Base-by-base conservation (phyloP, 1,140 invertebrate species). In the Drosophila funebris region DNA sequence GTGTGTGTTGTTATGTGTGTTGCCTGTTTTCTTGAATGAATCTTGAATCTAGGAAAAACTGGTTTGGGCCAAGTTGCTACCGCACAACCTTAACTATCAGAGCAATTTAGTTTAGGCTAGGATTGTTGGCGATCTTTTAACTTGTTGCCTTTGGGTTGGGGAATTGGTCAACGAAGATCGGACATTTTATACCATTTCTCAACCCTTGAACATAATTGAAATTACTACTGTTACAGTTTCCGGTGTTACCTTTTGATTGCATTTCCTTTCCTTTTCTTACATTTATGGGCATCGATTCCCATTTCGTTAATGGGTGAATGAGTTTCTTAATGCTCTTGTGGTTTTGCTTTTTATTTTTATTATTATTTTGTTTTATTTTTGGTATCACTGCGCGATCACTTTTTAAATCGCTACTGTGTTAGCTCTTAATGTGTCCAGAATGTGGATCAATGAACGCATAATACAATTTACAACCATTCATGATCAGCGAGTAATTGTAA, bases 1-100 rank as follows among this genome's bases (percentile, higher is more conserved):
- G 31, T 41, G 43, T 18, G 39, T 64, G 6, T 58, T 50, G 36
- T 66, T 67, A 2, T 69, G 39, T 60, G 44, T 68, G 61, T 60
- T 82, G 80, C 82, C 81, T 84, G 81, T 75, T 85, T 85, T 85
- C 83, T 88, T 85, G 78, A 85, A 85, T 85, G 82, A 85, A 85
- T 82, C 81, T 85, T 81, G 83, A 70, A 67, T 69, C 3, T 13
- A 33, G 31, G 2, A 22, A 46, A 87, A 81, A 87, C 83, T 72
- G 74, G 83, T 85, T 85, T 87, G 56, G 44, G 37, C 62, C 58
- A 67, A 44, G 36, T 57, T 2, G 66, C 83, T 63, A 60, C 72
- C 71, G 44, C 46, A 48, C 62, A 67, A 67, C 61, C 43, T 60
- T 60, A 68, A 56, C 78, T 63, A 82, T 70, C 41, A 56, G 31